Evolutionary conservation across 2,113 vertebrate genomes (phyloP).

Genomic region (Fukomys damarensis): DNA sequence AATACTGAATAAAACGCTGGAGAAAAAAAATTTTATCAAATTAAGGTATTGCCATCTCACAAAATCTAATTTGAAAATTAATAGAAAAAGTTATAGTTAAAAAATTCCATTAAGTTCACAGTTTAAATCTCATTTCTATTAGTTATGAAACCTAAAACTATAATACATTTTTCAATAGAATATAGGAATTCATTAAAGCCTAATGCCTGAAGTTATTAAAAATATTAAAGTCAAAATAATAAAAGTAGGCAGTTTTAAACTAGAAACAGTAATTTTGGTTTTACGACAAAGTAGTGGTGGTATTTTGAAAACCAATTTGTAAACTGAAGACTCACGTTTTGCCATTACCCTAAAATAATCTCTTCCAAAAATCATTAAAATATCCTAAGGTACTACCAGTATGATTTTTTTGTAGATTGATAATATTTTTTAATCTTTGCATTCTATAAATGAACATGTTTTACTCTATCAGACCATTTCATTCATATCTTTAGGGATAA

Average conservation of each 20-base stretch:
- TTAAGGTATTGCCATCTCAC: conserved; percentile 42
- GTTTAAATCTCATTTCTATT: conserved; percentile 51
- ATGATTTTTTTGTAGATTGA: not conserved
- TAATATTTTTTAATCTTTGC: not conserved
- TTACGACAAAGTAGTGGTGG: not conserved
- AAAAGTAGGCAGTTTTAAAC: conserved; percentile 18
- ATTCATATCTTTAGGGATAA: not conserved
- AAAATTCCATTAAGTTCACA: conserved; percentile 13
- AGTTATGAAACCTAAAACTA: conserved; percentile 31
- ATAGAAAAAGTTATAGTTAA: conserved; percentile 31
- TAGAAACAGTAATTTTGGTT: not conserved
- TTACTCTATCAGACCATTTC: not conserved
- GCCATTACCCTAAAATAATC: conserved; percentile 25
- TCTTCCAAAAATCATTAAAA: conserved; percentile 28
- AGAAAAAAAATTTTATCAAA: conserved; percentile 72
- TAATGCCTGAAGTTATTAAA: not conserved
- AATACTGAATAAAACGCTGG: conserved; percentile 97
- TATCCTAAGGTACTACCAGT: not conserved
- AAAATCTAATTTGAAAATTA: conserved; percentile 50
- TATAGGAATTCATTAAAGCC: conserved; percentile 11
- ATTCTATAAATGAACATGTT: not conserved
- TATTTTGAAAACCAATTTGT: conserved; percentile 31
- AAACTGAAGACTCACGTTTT: not conserved
- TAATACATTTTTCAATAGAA: conserved; percentile 22
- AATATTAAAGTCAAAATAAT: conserved; percentile 58